phyloP scores from a whole-genome alignment of 2,113 vertebrate species.

The Tupaia chinensis region DNA sequence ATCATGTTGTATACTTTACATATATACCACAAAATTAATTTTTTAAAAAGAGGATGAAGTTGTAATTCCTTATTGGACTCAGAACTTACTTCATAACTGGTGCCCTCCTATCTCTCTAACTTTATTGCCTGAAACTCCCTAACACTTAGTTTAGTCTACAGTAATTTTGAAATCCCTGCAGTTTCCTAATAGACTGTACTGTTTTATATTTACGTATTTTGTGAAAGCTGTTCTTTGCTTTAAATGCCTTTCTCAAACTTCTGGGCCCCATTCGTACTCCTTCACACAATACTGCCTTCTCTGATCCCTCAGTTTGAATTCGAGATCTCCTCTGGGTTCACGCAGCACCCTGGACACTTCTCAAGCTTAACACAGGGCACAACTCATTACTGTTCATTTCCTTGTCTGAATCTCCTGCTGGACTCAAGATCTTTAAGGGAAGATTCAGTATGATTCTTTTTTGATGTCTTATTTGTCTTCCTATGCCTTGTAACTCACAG shows the following conservation, averaged over 20 bases:
- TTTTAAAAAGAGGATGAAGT: background rate
- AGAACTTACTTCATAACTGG: background rate
- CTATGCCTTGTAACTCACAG: background rate
- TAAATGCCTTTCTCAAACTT: slow-evolving; percentile 11
- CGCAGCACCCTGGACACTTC: background rate
- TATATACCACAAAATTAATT: too few relatives aligned
- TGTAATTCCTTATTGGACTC: background rate
- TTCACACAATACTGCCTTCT: background rate
- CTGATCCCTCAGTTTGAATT: background rate
- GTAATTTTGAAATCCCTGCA: slow-evolving; percentile 11
- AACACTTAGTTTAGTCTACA: background rate
- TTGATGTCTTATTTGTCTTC: background rate
- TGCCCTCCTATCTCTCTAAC: background rate
- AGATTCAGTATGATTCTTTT: background rate
- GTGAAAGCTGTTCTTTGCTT: background rate
- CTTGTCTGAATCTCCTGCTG: background rate
- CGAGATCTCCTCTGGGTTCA: background rate
- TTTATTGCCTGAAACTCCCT: background rate
- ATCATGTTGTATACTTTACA: background rate
- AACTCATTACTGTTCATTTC: background rate
- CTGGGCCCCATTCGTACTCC: background rate
- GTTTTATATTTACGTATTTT: background rate
- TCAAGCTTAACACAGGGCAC: background rate
- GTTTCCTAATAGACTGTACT: background rate
- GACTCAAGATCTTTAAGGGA: background rate